Conservation (phyloP, 2,888 invertebrate genomes). For the Leptinotarsa tumamoca region DNA sequence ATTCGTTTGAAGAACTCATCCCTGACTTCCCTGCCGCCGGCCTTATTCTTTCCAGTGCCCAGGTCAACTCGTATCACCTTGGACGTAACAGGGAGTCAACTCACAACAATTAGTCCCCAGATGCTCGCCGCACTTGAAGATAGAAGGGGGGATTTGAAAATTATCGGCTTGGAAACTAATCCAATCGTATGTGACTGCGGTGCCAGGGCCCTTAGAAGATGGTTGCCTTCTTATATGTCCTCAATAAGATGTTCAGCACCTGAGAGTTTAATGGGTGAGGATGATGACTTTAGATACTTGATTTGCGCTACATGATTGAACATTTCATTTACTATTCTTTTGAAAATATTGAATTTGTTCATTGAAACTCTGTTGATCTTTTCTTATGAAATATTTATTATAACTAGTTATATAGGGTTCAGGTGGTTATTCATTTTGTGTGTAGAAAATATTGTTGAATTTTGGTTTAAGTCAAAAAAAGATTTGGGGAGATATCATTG, state of each 20-base stretch:
- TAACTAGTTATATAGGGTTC: no score
- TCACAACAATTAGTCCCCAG: conserved; percentile 82
- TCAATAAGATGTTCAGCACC: conserved; percentile 75
- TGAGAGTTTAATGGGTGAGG: conserved; percentile 73
- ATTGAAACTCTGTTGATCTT: no score
- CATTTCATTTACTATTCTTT: not conserved
- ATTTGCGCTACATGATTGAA: not conserved
- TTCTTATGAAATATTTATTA: no score
- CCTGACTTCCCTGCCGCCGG: conserved; percentile 80
- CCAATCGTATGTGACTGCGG: conserved; percentile 90
- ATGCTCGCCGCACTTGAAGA: conserved; percentile 85
- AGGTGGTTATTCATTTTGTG: no score
- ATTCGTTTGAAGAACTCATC: conserved; percentile 87
- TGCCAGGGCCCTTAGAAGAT: conserved; percentile 81
- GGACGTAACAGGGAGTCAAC: conserved; percentile 82
- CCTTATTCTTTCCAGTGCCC: conserved; percentile 87
- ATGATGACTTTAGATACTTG: not conserved
- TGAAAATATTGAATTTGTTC: no score
- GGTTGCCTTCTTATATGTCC: conserved; percentile 78
- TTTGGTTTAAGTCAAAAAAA: no score
- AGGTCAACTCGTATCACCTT: conserved; percentile 84
- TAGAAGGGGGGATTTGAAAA: conserved; percentile 78
- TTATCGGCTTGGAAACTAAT: conserved; percentile 82
- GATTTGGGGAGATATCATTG: no score
- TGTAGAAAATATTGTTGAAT: no score